Evolutionary conservation across 2,113 vertebrate genomes (phyloP), one percentile per base, ranked within the genome.

Genomic region (Oenanthe melanoleuca): DNA sequence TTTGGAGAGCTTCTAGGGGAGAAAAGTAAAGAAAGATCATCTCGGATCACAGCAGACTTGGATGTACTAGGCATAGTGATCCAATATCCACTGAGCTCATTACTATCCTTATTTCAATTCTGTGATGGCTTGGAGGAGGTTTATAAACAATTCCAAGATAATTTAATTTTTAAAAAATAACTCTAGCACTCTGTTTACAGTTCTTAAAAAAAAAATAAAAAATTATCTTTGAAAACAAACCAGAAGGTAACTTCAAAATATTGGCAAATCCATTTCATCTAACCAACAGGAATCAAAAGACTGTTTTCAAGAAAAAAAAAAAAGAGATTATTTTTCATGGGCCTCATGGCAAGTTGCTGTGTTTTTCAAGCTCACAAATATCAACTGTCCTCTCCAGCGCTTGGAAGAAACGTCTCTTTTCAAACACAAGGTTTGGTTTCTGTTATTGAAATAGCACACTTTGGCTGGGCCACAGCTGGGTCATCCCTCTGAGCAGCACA

Each of bases 191-290:
- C 19, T 59, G 82, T 86, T 95, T 89, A 87, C 42, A 74, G 56
- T 55, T 24, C 20, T 63, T 81, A 55, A 3, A 37, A 29, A 69
- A 25, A 61, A 47, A 45, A 44, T 6, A 14, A 45, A 47, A 44
- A 44, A 47, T 83, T 78, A 25, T 83, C 55, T 89, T 93, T 74
- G 75, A 82, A 89, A 91, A 81, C 63, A 95, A 93, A n/a, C 31
- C 31, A 64, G 77, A 95, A 91, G 44, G 63, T 93, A 87, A 79
- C 70, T 67, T 82, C 28, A 81, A 94, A 95, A 87, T 73, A 67
- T 38, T 94, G 78, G 49, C 44, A 93, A 84, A 82, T 23, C 2
- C 5, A 24, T 69, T 91, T 89, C 17, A 23, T 75, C 45, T 60
- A 71, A 60, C 15, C 37, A 65, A 37, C 31, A 75, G 10, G n/a